Evolutionary conservation across 2,888 invertebrate species (phyloP).

Genomic region (Lasioglossum villosulum): DNA sequence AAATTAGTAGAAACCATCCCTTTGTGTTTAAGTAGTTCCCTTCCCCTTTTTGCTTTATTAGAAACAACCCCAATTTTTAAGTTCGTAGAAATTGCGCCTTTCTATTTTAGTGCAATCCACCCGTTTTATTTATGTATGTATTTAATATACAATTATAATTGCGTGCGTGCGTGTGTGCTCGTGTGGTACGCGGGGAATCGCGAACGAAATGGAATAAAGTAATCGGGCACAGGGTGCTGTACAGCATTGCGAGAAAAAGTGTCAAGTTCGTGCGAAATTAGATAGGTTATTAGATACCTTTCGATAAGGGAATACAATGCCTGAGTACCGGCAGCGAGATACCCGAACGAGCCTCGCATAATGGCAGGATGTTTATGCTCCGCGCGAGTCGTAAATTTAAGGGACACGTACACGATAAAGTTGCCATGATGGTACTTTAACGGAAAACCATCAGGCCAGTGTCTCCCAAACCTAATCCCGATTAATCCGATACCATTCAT

Average conservation of each 20-base stretch:
- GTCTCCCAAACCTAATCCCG: slow-evolving; percentile 41
- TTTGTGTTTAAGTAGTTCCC: not conserved
- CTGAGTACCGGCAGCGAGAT: slow-evolving; percentile 34
- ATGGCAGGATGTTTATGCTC: slow-evolving; percentile 67
- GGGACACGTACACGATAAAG: slow-evolving; percentile 50
- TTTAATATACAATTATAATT: not conserved
- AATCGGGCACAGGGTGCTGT: slow-evolving; percentile 11
- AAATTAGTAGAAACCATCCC: too few relatives aligned
- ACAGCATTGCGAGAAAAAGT: slow-evolving; percentile 50
- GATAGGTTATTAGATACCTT: slow-evolving; percentile 61
- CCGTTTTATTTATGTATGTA: not conserved
- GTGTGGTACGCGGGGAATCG: not conserved
- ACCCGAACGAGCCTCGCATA: slow-evolving; percentile 48
- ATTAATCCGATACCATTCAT: not conserved
- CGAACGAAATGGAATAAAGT: slow-evolving; percentile 8
- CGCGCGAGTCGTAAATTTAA: slow-evolving; percentile 65
- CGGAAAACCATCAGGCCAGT: slow-evolving; percentile 47
- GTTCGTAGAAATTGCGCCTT: not conserved
- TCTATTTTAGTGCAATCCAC: not conserved
- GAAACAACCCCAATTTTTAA: not conserved
- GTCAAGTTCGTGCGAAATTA: slow-evolving; percentile 59
- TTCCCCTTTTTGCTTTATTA: not conserved
- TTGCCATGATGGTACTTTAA: slow-evolving; percentile 52
- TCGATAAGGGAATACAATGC: slow-evolving; percentile 60
- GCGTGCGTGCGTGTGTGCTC: too few relatives aligned